These are phyloP conservation scores for Parotocinclus haroldoi DNA, from an alignment of 2,797 vertebrate species.

Conservation along the genomic window DNA sequence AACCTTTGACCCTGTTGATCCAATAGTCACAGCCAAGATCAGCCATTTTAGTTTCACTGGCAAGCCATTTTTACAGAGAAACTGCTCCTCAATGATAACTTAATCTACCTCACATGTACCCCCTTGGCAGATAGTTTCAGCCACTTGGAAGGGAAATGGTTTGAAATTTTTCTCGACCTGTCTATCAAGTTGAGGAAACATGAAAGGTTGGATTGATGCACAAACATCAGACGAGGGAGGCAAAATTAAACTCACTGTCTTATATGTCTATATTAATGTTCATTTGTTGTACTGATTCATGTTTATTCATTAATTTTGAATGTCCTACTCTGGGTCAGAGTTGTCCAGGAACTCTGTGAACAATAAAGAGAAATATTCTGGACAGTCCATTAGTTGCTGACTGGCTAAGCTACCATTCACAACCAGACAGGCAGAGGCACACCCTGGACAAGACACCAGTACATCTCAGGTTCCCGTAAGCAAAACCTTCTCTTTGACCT, in stretches of 20 bases:
- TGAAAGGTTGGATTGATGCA: conserved; percentile 24
- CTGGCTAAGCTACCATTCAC: too few species aligned
- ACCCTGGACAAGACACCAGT: too few species aligned
- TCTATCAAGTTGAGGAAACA: conserved; percentile 40
- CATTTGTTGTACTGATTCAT: too few species aligned
- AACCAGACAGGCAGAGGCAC: too few species aligned
- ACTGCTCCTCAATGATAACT: conserved; percentile 45
- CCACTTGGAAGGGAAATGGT: conserved; percentile 33
- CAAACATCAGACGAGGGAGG: conserved; percentile 15
- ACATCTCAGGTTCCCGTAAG: too few species aligned
- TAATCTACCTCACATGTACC: conserved; percentile 48
- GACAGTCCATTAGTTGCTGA: too few species aligned
- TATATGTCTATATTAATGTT: not conserved
- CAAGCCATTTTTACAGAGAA: conserved; percentile 21
- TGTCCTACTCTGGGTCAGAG: too few species aligned
- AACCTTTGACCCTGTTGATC: conserved; percentile 29
- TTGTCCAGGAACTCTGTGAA: too few species aligned
- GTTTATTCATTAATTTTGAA: too few species aligned
- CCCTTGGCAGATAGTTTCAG: conserved; percentile 48
- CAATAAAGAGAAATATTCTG: too few species aligned
- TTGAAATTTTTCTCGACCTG: conserved; percentile 49
- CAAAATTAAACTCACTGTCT: not conserved
- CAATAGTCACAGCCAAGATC: conserved; percentile 24
- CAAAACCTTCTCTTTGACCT: too few species aligned
- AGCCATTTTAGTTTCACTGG: conserved; percentile 21